Conservation (phyloP, 2,888 invertebrate species). For the Trichogramma evanescens region DNA sequence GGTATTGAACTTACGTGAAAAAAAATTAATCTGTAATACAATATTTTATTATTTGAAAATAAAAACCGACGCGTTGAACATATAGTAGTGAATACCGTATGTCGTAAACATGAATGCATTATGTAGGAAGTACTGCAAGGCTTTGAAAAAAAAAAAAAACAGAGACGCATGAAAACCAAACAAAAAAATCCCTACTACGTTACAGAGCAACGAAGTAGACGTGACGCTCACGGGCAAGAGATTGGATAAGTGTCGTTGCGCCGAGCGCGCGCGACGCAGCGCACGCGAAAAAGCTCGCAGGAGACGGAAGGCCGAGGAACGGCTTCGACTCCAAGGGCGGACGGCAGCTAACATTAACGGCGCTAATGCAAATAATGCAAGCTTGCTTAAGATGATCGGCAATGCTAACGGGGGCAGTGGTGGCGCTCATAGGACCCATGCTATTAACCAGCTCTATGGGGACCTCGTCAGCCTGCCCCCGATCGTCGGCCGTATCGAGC, state of each 20-base stretch:
- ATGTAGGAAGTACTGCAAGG: too few species aligned
- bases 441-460: slow-evolving; percentile 29
- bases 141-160: neutral
- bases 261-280: slow-evolving; percentile 23
- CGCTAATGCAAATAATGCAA: neutral
- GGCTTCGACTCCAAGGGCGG: slow-evolving; percentile 46
- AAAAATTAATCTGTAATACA: too few species aligned
- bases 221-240: too few species aligned
- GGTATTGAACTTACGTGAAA: too few species aligned
- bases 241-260: slow-evolving; percentile 18
- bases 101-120: too few species aligned
- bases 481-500: slow-evolving; percentile 26
- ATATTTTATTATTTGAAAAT: too few species aligned
- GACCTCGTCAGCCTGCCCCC: slow-evolving; percentile 50
- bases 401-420: neutral
- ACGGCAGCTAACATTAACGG: slow-evolving; percentile 20
- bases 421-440: too few species aligned
- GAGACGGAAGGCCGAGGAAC: slow-evolving; percentile 46
- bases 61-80: too few species aligned
- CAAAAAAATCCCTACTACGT: slow-evolving; percentile 1
- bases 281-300: slow-evolving; percentile 41
- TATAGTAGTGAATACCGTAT: too few species aligned
- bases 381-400: neutral
- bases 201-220: slow-evolving; percentile 7
- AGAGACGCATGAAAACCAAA: slow-evolving; percentile 1